phyloP scores from a whole-genome alignment of 1,140 invertebrate species.

The Platyura marginata region DNA sequence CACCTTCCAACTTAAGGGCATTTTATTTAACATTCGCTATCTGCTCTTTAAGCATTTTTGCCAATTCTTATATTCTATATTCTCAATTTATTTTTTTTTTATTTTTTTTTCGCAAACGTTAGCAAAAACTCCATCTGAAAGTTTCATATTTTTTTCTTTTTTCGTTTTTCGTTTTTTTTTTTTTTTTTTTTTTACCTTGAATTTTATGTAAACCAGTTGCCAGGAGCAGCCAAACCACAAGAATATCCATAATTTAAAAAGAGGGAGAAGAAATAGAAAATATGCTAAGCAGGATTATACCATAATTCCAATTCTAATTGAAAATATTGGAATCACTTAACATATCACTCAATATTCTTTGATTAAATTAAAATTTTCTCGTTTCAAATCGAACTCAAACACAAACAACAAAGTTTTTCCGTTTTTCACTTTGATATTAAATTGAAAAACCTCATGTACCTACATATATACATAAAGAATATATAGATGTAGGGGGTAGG shows the following conservation, averaged over 20 bases:
- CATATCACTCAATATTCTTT: background rate
- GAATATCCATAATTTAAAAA: background rate
- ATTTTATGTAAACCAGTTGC: background rate
- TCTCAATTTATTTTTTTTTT: background rate
- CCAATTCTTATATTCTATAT: background rate
- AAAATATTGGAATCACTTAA: background rate
- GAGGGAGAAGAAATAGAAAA: background rate
- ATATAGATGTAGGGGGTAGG: too few species aligned
- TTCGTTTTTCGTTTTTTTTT: background rate
- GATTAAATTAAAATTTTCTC: background rate
- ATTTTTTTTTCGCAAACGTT: background rate
- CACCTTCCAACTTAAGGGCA: background rate
- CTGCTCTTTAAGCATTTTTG: background rate
- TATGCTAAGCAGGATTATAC: background rate
- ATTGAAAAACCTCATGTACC: background rate
- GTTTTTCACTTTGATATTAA: background rate
- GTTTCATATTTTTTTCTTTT: background rate
- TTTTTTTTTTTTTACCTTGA: background rate
- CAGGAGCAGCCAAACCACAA: background rate
- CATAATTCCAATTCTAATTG: background rate
- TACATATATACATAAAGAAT: too few species aligned
- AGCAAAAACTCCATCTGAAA: background rate
- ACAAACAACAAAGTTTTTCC: background rate
- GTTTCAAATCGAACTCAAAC: background rate
- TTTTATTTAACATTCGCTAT: background rate